Base-by-base conservation (phyloP, 2,797 vertebrate species). In the Calcarius lapponicus region DNA sequence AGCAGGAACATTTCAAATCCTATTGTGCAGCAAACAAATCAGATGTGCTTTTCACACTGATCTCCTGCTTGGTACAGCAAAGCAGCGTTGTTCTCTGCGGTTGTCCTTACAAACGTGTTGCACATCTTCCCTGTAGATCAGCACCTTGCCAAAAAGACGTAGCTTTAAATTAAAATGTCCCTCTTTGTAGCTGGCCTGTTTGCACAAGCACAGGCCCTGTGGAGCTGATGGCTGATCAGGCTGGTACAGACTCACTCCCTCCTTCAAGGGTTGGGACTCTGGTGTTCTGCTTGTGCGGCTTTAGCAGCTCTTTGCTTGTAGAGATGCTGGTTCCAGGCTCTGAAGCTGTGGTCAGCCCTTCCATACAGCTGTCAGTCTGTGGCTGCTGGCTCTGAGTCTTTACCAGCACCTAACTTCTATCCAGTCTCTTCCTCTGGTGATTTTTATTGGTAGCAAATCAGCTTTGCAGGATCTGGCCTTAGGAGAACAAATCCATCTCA, bases 131-230 rank as follows among this genome's bases (percentile, higher is more conserved):
- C 45, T 1, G 1, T 48, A 86, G 83, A 61, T 62, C 87, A 75
- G 79, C 87, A 81, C 74, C 31, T 94, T 93, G 91, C 84, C 87
- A 96, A 74, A 88, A 95, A 60, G 53, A 70, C 29, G 8, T 20
- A 62, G 29, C 75, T 89, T 83, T 92, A 80, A 87, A 86, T 92
- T 91, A 92, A 95, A 88, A 80, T 65, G 50, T 19, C 19, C 8
- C 36, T 83, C 71, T 92, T 76, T 29, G 32, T 62, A 61, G 90
- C 62, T 85, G 78, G 70, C 85, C 53, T 71, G 56, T 80, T 88
- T 54, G 72, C 66, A 56, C 29, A 84, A 85, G 47, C 65, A 21
- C 6, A 42, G 26, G 42, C 32, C 31, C 32, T 10, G 19, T 60
- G n/a, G 62, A 89, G 78, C 60, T 70, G 80, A 60, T 74, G 80